Base-by-base conservation (phyloP, 1,140 invertebrate species). In the Papilio polyxenes region DNA sequence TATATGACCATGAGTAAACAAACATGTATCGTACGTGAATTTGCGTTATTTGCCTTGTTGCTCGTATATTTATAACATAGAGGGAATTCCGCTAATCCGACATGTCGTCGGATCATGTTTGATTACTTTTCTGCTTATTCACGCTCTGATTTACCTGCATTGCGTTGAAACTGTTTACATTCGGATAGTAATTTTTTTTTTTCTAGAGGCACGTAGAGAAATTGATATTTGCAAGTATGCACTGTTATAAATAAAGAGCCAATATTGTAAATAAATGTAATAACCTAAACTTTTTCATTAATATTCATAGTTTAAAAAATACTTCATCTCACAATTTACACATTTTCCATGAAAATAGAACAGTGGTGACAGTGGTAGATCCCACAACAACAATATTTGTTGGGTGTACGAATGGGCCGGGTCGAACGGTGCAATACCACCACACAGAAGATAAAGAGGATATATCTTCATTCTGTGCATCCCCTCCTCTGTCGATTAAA, bases 101-200 rank as follows among this genome's bases (percentile, higher is more conserved):
- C 5, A 37, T 31, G 65, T 65, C 23, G 59, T 72, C 31, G n/a
- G 31, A 37, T 37, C 65, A 31, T 37, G 62, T 65, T 65, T 65
- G 65, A 72, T 72, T 72, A 72, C 65, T 17, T 72, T 72, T 72
- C 62, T 65, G 62, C 10, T 72, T 72, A 72, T 15, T 40, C 11
- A 37, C 65, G 31, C 65, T 20, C 17, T 15, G 13, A 3, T 23
- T 65, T 65, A 65, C 23, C 23, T 37, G 65, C 13, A 72, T 23
- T 40, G 31, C 65, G 65, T 17, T 72, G 31, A 72, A 56, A 37
- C 10, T 65, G 31, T 69, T 69, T 69, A 72, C 65, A 72, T 72
- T 37, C 6, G 31, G 31, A 72, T 31, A 5, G 3, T 31, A 31
- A 6, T 65, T 31, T 65, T 11, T 65, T n/a, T 0, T 65, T 23